Evolutionary conservation across 1,140 invertebrate species (phyloP).

Genomic region (Argopecten irradians): DNA sequence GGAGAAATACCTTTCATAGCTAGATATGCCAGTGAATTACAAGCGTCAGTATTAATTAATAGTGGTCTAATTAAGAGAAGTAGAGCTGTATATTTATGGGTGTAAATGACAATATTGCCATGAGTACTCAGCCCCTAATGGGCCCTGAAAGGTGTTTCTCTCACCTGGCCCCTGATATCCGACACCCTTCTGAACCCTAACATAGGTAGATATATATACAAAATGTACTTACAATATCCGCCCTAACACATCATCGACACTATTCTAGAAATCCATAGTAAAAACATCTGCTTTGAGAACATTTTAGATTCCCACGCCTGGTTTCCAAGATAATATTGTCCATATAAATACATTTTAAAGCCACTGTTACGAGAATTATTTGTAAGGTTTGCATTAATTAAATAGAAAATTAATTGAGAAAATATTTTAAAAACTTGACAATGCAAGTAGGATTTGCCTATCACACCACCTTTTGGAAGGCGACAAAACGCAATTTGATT

Average conservation of each 20-base stretch:
- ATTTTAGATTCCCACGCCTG: not conserved
- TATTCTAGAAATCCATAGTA: not conserved
- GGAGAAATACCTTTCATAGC: too few relatives aligned
- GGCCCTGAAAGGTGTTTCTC: not conserved
- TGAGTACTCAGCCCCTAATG: conserved; percentile 5
- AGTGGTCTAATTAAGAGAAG: not conserved
- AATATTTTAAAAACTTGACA: too few relatives aligned
- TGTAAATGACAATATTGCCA: not conserved
- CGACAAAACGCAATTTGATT: too few relatives aligned
- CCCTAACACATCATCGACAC: not conserved
- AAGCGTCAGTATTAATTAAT: not conserved
- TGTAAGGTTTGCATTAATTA: too few relatives aligned
- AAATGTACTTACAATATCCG: not conserved
- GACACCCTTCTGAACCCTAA: not conserved
- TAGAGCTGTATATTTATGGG: not conserved
- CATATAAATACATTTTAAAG: too few relatives aligned
- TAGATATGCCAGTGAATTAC: too few relatives aligned
- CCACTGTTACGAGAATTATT: too few relatives aligned
- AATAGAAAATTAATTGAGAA: too few relatives aligned
- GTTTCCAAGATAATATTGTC: too few relatives aligned
- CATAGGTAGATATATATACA: not conserved
- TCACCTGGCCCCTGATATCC: conserved; percentile 1
- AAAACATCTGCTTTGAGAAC: not conserved
- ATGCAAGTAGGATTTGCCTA: too few relatives aligned
- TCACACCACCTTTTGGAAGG: too few relatives aligned